Evolutionary conservation across 1,140 invertebrate species (phyloP).

Genomic region (Cyrtorhinus lividipennis): DNA sequence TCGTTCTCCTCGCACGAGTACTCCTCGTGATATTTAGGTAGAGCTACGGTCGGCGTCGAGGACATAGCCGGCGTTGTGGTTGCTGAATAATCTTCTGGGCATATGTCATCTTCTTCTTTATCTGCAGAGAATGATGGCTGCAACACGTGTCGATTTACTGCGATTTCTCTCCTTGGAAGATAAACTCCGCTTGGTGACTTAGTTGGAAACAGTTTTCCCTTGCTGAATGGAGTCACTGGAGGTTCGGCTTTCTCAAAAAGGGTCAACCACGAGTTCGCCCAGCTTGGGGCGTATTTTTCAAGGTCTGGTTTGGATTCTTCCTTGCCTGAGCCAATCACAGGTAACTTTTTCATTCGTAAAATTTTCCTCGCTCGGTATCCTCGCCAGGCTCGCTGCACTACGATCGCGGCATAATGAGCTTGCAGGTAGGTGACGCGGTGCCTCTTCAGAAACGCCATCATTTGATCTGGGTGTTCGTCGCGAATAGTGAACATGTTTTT

Average conservation of each 20-base stretch:
- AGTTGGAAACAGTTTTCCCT: neutral
- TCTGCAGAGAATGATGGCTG: neutral
- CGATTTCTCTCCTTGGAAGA: neutral
- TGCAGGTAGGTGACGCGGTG: neutral
- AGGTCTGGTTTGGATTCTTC: slow-evolving; percentile 13
- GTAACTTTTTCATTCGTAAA: neutral
- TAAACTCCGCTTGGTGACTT: neutral
- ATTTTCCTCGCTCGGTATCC: neutral
- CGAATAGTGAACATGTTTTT: no score
- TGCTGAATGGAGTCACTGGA: neutral
- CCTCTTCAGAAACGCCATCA: neutral
- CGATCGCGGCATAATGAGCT: slow-evolving; percentile 7
- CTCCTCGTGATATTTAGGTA: no score
- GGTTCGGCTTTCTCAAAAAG: neutral
- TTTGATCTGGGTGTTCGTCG: no score
- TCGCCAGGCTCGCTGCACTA: slow-evolving; percentile 7
- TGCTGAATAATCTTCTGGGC: no score
- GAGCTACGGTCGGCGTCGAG: no score
- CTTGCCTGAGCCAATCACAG: slow-evolving; percentile 30
- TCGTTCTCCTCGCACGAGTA: no score
- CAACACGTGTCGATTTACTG: neutral
- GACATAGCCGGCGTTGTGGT: no score
- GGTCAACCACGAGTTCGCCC: neutral
- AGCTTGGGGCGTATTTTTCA: neutral
- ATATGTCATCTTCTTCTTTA: neutral